Base-by-base conservation (phyloP, 2,113 vertebrate species). In the Muntiacus muntjak region DNA sequence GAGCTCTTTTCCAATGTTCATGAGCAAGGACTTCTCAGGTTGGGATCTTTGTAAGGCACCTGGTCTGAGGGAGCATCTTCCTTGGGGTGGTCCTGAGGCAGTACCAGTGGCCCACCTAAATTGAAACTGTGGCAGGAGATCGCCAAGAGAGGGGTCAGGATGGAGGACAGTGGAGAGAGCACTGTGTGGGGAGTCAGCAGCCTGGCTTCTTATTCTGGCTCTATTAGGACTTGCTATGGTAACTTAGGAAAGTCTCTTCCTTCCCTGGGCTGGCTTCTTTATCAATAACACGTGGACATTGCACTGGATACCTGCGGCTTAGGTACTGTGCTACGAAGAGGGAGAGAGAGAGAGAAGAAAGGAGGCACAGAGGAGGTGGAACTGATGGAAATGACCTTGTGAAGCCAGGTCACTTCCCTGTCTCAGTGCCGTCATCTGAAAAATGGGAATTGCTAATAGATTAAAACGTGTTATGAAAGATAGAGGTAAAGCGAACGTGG, bases 361-460 rank as follows among this genome's bases (percentile, higher is more conserved):
- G 1, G 57, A 23, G 33, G 2, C n/a, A 6, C 10, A 19, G 23
- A 4, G 45, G 12, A 1, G 26, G 40, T 2, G 57, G 50, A 25
- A 3, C 30, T 1, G 87, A 28, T n/a, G 15, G 36, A n/a, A 50
- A 10, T 21, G 15, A 28, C 76, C 28, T 16, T 8, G 30, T 74
- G 55, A 78, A 71, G 71, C 67, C 3, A 7, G 71, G 25, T 7
- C 47, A 15, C 74, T 47, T 23, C n/a, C 17, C 45, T 13, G 84
- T 62, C 95, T 91, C 60, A 12, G 60, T 3, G 21, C 78, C 19
- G 87, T 82, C 64, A 62, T 96, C 93, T 95, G 94, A 62, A 16
- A 74, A 76, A 58, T 83, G 93, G 95, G 60, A 96, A 79, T 52
- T 43, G 54, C 43, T 36, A 36, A 30, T 12, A 64, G 54, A 28